Evolutionary conservation across 2,888 invertebrate species (phyloP).

Genomic region (Bellardia bayeri): DNA sequence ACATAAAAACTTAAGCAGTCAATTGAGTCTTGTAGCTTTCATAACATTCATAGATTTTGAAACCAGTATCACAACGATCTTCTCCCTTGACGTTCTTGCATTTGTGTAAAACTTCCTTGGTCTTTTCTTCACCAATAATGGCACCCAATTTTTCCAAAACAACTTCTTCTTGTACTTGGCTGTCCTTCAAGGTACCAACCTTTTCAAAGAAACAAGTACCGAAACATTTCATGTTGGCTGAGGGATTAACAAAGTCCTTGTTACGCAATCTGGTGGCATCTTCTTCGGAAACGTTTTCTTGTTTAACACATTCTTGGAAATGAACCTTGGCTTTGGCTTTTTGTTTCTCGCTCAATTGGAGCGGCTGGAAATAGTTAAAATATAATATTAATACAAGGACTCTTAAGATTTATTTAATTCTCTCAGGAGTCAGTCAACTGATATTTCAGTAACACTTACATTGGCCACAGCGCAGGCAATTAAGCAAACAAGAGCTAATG

Average conservation of each 20-base stretch:
- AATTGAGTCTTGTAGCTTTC: background rate
- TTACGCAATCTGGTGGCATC: constrained; percentile 74
- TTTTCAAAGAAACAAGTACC: constrained; percentile 81
- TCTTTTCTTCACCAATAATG: constrained; percentile 75
- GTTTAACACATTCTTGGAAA: constrained; percentile 75
- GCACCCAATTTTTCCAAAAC: constrained; percentile 74
- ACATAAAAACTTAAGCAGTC: background rate
- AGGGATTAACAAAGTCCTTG: constrained; percentile 76
- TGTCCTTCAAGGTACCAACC: constrained; percentile 77
- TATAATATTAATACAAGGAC: too few species aligned
- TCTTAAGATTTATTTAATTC: too few species aligned
- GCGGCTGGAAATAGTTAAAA: constrained; percentile 51
- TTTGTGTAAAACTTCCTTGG: constrained; percentile 73
- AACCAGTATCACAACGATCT: constrained; percentile 79
- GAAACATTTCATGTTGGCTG: constrained; percentile 79
- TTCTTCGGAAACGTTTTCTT: constrained; percentile 76
- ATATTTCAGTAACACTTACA: too few species aligned
- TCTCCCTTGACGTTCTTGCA: constrained; percentile 76
- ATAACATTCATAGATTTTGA: constrained; percentile 77
- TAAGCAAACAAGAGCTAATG: constrained; percentile 75
- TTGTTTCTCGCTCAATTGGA: constrained; percentile 77
- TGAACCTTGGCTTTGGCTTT: constrained; percentile 75
- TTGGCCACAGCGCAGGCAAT: constrained; percentile 74
- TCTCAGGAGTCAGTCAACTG: too few species aligned
- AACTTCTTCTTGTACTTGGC: constrained; percentile 76